Conservation (phyloP, 2,797 vertebrate genomes). For the Euphonia xanthogaster region DNA sequence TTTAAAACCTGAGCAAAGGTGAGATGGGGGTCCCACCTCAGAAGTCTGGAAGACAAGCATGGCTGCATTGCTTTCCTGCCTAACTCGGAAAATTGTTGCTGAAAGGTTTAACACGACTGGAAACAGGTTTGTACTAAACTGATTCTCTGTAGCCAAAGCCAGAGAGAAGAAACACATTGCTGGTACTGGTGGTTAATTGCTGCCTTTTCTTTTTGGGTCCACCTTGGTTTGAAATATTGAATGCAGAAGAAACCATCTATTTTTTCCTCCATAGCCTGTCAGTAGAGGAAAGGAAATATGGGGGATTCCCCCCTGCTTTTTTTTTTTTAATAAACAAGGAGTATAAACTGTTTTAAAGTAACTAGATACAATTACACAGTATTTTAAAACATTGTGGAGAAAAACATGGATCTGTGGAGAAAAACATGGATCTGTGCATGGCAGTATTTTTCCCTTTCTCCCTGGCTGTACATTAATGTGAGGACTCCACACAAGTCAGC, state of each 20-base stretch:
- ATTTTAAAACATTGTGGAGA: constrained; percentile 50
- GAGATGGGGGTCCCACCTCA: neutral
- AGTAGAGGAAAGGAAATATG: constrained; percentile 45
- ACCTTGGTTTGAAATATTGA: constrained; percentile 56
- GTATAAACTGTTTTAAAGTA: constrained; percentile 49
- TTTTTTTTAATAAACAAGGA: constrained; percentile 6
- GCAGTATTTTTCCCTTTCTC: constrained; percentile 4
- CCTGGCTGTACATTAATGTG: neutral
- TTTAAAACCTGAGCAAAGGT: neutral
- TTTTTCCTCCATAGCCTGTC: constrained; percentile 55
- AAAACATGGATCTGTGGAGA: constrained; percentile 21
- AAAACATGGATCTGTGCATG: neutral
- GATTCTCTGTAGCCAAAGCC: neutral
- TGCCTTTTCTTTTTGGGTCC: constrained; percentile 45
- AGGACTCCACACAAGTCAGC: neutral
- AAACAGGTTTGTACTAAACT: neutral
- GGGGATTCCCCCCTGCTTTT: fast-evolving
- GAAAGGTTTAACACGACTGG: neutral
- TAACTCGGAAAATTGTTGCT: neutral
- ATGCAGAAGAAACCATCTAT: constrained; percentile 46
- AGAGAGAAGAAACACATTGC: neutral
- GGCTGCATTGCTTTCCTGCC: neutral
- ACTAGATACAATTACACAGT: constrained; percentile 37
- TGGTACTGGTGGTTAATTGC: constrained; percentile 66
- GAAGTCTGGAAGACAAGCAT: neutral